Evolutionary conservation across 1,140 invertebrate genomes (phyloP).

Genomic region (Brachionus rotundiformis): DNA sequence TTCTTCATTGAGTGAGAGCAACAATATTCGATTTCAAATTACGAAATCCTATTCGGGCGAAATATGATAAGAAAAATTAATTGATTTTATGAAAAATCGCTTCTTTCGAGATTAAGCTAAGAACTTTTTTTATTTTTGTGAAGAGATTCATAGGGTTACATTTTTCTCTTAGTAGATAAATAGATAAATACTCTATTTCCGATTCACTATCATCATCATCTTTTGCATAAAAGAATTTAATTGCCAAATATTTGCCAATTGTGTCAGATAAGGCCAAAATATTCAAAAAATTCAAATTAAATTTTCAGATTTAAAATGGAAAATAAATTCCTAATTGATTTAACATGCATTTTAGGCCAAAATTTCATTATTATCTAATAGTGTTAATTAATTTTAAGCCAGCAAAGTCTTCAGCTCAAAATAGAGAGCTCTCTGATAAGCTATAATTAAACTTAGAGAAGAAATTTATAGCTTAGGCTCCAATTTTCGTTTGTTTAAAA

Average conservation of each 20-base stretch:
- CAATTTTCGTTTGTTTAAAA: slow-evolving; percentile 15
- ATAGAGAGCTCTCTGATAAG: slow-evolving; percentile 25
- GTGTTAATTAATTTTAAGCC: slow-evolving; percentile 22
- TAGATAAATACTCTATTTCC: neutral
- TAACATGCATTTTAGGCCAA: slow-evolving; percentile 32
- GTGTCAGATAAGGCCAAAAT: neutral
- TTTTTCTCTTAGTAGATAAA: neutral
- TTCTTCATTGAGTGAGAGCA: slow-evolving; percentile 12
- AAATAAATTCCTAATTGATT: slow-evolving; percentile 40
- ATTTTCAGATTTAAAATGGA: slow-evolving; percentile 31
- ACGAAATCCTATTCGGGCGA: slow-evolving; percentile 33
- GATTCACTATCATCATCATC: too few relatives aligned
- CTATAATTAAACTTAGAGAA: slow-evolving; percentile 36
- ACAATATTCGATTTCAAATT: slow-evolving; percentile 47
- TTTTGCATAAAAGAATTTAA: too few relatives aligned
- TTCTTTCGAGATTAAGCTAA: slow-evolving; percentile 8
- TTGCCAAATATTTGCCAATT: neutral
- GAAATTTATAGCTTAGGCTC: slow-evolving; percentile 18
- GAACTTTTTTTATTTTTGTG: too few relatives aligned
- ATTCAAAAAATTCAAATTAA: slow-evolving; percentile 22
- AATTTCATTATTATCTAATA: slow-evolving; percentile 45
- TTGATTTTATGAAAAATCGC: slow-evolving; percentile 33
- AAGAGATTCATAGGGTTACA: neutral
- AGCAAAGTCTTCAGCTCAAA: neutral
- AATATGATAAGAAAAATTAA: slow-evolving; percentile 47